Evolutionary conservation across 2,888 invertebrate genomes (phyloP).

Genomic region (Antitype chi): DNA sequence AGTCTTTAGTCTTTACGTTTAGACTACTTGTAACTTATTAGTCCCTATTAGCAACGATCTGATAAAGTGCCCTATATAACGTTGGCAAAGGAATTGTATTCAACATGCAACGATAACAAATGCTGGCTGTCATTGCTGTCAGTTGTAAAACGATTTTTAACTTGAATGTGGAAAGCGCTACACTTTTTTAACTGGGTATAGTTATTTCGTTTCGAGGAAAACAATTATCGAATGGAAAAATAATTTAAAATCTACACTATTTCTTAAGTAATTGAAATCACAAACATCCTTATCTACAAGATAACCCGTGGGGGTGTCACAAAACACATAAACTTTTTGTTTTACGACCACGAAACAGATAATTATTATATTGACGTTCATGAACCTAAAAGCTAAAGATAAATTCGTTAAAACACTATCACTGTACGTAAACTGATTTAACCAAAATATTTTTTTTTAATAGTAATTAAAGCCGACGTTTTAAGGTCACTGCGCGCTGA

Average conservation of each 20-base stretch:
- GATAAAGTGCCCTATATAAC: constrained; percentile 53
- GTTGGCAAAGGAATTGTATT: constrained; percentile 48
- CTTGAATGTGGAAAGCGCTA: background rate
- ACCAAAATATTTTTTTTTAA: constrained; percentile 34
- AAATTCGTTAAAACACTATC: constrained; percentile 54
- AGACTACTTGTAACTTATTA: constrained; percentile 56
- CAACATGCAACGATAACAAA: constrained; percentile 51
- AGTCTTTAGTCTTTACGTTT: constrained; percentile 53
- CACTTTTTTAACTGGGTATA: background rate
- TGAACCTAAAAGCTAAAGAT: constrained; percentile 59
- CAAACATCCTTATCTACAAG: constrained; percentile 71
- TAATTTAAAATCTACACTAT: constrained; percentile 34
- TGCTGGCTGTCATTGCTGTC: constrained; percentile 29
- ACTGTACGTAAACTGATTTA: constrained; percentile 41
- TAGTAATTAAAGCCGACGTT: constrained; percentile 60
- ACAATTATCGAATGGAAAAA: constrained; percentile 22
- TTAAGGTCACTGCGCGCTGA: constrained; percentile 68
- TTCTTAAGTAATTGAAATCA: constrained; percentile 62
- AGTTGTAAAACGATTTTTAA: constrained; percentile 31
- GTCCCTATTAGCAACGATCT: constrained; percentile 56
- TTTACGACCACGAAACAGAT: constrained; percentile 71
- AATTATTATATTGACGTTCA: constrained; percentile 70
- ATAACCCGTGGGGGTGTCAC: constrained; percentile 75
- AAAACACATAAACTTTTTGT: constrained; percentile 74
- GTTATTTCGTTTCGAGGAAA: background rate